These are phyloP conservation scores for Gallinago media DNA, from an alignment of 2,113 vertebrate species.

Conservation along the genomic window DNA sequence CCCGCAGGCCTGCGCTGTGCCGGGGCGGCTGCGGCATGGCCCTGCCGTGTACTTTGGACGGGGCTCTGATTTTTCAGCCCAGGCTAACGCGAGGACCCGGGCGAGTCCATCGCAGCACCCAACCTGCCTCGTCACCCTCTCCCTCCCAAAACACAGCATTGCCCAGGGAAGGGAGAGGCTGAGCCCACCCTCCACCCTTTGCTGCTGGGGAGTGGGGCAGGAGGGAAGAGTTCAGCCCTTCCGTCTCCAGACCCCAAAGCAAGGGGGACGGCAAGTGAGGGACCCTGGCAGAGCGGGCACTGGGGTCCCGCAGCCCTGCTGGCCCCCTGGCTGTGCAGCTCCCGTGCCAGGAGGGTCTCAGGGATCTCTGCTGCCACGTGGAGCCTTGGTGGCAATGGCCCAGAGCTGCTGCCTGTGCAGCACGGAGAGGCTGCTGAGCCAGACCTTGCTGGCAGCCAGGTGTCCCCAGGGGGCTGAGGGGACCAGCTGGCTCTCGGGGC, in stretches of 20 bases:
- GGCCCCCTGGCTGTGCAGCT: not conserved
- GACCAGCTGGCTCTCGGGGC: not conserved
- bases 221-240: not conserved
- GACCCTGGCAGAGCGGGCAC: rapidly evolving
- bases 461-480: not conserved
- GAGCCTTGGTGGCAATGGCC: not conserved
- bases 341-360: not conserved
- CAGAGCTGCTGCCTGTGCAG: not conserved
- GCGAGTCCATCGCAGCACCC: not conserved
- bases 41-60: not conserved
- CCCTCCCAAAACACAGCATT: not conserved
- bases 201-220: not conserved
- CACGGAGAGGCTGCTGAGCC: not conserved
- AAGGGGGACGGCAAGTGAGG: rapidly evolving
- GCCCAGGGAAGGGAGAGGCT: not conserved
- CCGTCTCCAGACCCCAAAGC: not conserved
- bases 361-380: conserved; percentile 30
- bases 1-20: rapidly evolving
- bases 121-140: not conserved
- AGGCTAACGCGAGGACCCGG: not conserved
- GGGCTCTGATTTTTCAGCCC: not conserved
- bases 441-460: not conserved
- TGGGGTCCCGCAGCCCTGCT: not conserved
- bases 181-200: not conserved
- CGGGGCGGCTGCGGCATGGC: not conserved